These are phyloP conservation scores for Rhinoptilus africanus DNA, from an alignment of 2,113 vertebrate genomes.

Conservation along the genomic window DNA sequence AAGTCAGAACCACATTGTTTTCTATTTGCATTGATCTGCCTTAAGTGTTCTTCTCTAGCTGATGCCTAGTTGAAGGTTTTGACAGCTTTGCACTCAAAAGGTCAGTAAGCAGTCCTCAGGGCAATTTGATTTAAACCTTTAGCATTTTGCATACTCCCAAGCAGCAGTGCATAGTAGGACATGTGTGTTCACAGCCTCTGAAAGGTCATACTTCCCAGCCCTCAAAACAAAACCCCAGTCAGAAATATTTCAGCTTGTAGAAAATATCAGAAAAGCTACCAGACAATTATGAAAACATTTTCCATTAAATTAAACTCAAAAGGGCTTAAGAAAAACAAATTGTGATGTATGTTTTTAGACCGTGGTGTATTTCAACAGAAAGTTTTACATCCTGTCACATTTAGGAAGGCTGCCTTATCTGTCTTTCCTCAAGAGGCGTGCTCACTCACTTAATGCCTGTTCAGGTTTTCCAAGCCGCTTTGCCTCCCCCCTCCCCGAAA, in stretches of 20 bases:
- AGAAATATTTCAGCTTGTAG: neutral
- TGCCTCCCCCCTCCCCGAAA: neutral
- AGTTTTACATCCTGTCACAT: neutral
- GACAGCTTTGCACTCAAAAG: slow-evolving; percentile 54
- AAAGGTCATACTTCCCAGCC: slow-evolving; percentile 3
- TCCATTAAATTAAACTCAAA: slow-evolving; percentile 5
- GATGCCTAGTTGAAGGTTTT: slow-evolving; percentile 51
- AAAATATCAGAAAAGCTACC: neutral
- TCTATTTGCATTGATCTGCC: slow-evolving; percentile 18
- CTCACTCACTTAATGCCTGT: neutral
- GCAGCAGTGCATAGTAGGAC: neutral
- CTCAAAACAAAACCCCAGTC: neutral
- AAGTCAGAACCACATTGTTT: slow-evolving; percentile 30
- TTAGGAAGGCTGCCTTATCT: neutral
- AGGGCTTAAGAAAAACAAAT: slow-evolving; percentile 11
- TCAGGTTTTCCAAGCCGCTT: neutral
- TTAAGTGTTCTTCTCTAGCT: slow-evolving; percentile 30
- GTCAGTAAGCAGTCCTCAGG: slow-evolving; percentile 49
- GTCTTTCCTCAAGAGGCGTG: slow-evolving; percentile 22
- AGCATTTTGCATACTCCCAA: slow-evolving; percentile 13
- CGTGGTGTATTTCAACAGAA: neutral
- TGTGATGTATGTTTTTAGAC: neutral
- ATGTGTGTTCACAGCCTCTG: neutral
- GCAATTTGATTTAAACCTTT: slow-evolving; percentile 47
- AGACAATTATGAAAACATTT: neutral